A percentile compares a stretch with the other conserved stretches of the same genome.
phyloP scores from a whole-genome alignment of 2,888 invertebrate species.

The Platycheirus albimanus region DNA sequence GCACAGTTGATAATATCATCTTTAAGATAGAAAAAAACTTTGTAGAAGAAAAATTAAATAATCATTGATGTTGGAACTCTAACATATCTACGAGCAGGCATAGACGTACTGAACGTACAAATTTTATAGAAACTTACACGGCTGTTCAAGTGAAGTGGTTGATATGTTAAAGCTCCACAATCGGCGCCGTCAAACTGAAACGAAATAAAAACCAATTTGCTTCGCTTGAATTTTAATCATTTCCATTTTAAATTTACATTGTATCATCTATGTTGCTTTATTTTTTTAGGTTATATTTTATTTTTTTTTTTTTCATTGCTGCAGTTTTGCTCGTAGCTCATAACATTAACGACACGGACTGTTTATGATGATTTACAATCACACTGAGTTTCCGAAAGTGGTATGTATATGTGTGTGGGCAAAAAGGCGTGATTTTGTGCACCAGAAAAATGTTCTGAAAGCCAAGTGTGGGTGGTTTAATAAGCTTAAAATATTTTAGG shows the following conservation, averaged over 20 bases:
- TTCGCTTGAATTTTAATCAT: conserved; percentile 45
- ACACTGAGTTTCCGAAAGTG: too few species aligned
- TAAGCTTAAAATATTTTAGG: too few species aligned
- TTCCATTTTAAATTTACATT: conserved; percentile 37
- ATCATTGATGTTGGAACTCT: conserved; percentile 66
- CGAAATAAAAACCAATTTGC: conserved; percentile 71
- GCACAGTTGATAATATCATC: background rate
- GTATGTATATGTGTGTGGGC: background rate
- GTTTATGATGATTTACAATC: too few species aligned
- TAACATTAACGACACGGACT: conserved; percentile 36
- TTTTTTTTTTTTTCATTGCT: background rate
- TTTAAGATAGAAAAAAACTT: conserved; percentile 3
- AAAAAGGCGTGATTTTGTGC: conserved; percentile 16
- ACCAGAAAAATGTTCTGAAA: background rate
- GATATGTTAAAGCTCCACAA: conserved; percentile 79
- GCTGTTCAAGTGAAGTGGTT: conserved; percentile 81
- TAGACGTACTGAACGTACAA: conserved; percentile 17
- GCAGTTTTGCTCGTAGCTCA: conserved; percentile 3
- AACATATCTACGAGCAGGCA: conserved; percentile 66
- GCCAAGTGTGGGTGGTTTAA: background rate
- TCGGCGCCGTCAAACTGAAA: conserved; percentile 82
- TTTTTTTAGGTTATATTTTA: background rate
- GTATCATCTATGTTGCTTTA: conserved; percentile 3
- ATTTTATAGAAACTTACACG: conserved; percentile 78
- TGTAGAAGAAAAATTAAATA: background rate